Percentiles rank a stretch among this genome's conserved stretches.
Evolutionary conservation across 2,888 invertebrate species (phyloP).

Genomic region (Troides aeacus): DNA sequence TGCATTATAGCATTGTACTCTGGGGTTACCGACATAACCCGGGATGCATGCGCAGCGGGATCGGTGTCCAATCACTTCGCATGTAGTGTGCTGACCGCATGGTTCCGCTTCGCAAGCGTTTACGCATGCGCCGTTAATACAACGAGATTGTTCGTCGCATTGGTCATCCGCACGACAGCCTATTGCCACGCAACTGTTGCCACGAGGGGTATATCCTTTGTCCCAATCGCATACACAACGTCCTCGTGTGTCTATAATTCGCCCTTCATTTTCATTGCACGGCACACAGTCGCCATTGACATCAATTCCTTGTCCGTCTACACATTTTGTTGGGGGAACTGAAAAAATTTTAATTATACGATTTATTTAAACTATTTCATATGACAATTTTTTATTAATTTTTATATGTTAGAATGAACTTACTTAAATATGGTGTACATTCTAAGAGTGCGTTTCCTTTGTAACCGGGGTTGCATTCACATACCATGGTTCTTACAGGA

Average conservation of each 20-base stretch:
- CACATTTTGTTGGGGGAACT: conserved; percentile 84
- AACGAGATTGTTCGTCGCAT: conserved; percentile 88
- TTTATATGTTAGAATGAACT: conserved; percentile 50
- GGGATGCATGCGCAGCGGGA: conserved; percentile 88
- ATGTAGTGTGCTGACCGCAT: conserved; percentile 88
- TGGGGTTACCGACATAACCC: conserved; percentile 88
- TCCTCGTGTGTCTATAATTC: conserved; percentile 86
- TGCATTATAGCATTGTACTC: conserved; percentile 83
- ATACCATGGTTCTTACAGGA: conserved; percentile 93
- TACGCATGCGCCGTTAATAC: conserved; percentile 88
- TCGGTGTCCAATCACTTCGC: conserved; percentile 87
- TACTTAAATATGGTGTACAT: conserved; percentile 86
- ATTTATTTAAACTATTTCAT: neutral
- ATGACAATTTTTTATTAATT: neutral
- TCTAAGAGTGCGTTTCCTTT: conserved; percentile 92
- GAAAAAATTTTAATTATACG: conserved; percentile 22
- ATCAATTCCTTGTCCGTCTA: conserved; percentile 87
- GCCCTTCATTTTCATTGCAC: conserved; percentile 86
- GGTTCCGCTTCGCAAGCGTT: conserved; percentile 88
- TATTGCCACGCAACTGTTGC: conserved; percentile 88
- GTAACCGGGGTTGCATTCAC: conserved; percentile 91
- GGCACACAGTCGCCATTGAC: conserved; percentile 88
- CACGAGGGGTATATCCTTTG: conserved; percentile 88
- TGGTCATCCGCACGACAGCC: conserved; percentile 86
- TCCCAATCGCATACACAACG: conserved; percentile 91